Evolutionary conservation across 1,140 invertebrate species (phyloP).

Genomic region (Aphaenogaster rudis): DNA sequence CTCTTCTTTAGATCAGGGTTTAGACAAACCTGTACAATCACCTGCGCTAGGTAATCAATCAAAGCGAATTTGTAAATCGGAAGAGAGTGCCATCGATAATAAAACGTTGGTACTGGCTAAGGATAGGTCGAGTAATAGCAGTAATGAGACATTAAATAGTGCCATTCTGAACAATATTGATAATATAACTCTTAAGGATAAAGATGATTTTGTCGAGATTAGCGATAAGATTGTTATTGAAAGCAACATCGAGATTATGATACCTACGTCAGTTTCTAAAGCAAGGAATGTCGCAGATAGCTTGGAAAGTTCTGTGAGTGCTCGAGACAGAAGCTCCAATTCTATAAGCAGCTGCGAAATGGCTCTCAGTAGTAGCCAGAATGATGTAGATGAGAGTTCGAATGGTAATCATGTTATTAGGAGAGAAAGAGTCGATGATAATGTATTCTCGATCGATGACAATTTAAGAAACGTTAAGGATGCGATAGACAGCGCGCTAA

Average conservation of each 20-base stretch:
- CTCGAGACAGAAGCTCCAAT: constrained; percentile 84
- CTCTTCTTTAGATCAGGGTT: constrained; percentile 87
- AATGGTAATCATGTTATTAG: constrained; percentile 76
- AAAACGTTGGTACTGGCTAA: constrained; percentile 77
- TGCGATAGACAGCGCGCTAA: constrained; percentile 49
- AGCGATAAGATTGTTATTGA: constrained; percentile 66
- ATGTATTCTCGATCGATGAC: constrained; percentile 50
- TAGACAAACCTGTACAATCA: constrained; percentile 84
- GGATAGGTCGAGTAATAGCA: constrained; percentile 79
- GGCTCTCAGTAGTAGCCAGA: constrained; percentile 83
- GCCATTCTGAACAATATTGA: constrained; percentile 73
- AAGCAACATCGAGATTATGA: constrained; percentile 84
- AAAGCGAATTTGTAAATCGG: constrained; percentile 85
- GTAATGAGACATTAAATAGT: constrained; percentile 80
- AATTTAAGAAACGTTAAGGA: constrained; percentile 53
- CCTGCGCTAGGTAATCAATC: constrained; percentile 78
- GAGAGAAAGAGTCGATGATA: constrained; percentile 68
- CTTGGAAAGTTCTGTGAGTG: constrained; percentile 73
- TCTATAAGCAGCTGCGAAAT: constrained; percentile 86
- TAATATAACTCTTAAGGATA: constrained; percentile 36
- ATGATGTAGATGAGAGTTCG: constrained; percentile 81
- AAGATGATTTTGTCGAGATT: constrained; percentile 34
- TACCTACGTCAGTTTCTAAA: constrained; percentile 84
- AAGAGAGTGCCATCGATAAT: constrained; percentile 85
- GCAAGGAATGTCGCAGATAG: constrained; percentile 71